Conservation (phyloP, 2,888 invertebrate genomes). For the Hyles lineata region DNA sequence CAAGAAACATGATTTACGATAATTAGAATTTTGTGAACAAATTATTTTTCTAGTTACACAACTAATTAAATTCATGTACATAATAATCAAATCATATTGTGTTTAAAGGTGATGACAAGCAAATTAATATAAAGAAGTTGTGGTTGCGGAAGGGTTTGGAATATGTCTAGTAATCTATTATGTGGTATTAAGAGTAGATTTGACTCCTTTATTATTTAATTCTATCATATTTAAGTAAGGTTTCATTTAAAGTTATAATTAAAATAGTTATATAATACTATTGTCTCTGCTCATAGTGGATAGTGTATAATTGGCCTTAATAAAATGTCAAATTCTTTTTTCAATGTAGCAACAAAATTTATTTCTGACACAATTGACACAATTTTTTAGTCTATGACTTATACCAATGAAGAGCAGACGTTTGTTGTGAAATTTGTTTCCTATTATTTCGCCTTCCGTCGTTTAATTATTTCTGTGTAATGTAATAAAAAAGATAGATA, state of each 20-base stretch:
- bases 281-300: background rate
- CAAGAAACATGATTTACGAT: too few relatives aligned
- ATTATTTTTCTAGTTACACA: too few relatives aligned
- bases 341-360: constrained; percentile 8
- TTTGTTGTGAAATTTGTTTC: constrained; percentile 77
- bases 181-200: too few relatives aligned
- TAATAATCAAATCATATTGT: too few relatives aligned
- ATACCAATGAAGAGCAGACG: constrained; percentile 74
- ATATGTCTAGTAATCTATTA: too few relatives aligned
- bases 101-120: too few relatives aligned
- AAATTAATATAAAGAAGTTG: background rate
- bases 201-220: too few relatives aligned
- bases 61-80: too few relatives aligned
- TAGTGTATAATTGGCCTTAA: background rate
- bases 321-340: background rate
- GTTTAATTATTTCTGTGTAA: constrained; percentile 72
- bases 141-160: background rate
- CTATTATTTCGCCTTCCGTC: constrained; percentile 79
- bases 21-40: too few relatives aligned
- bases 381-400: constrained; percentile 73
- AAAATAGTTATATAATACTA: too few relatives aligned
- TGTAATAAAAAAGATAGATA: constrained; percentile 71
- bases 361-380: constrained; percentile 20
- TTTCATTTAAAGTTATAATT: too few relatives aligned
- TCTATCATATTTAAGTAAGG: background rate